Conservation (phyloP, 2,113 vertebrate species). For the Herpailurus yagouaroundi region DNA sequence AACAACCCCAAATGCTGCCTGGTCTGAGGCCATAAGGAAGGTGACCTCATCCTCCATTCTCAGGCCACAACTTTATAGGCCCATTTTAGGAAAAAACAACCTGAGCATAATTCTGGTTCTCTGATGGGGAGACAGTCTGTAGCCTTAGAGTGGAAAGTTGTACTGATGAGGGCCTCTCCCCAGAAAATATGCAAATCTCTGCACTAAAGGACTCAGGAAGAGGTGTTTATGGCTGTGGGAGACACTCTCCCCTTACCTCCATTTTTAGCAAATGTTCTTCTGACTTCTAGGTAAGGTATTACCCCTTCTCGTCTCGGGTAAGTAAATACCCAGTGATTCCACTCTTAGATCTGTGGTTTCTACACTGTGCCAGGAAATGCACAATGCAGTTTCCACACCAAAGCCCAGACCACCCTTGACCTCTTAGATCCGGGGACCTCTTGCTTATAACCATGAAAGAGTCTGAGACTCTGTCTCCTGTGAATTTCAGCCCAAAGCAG, state of each 20-base stretch:
- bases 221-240: not conserved
- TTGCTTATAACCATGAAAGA: not conserved
- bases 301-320: not conserved
- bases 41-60: not conserved
- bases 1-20: not conserved
- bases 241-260: not conserved
- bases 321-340: not conserved
- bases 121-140: not conserved
- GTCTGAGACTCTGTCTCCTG: not conserved
- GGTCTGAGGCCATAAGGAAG: not conserved
- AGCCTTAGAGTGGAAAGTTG: not conserved
- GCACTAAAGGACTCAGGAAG: not conserved
- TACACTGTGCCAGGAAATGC: not conserved
- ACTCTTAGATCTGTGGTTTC: not conserved
- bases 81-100: not conserved
- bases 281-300: not conserved
- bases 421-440: not conserved
- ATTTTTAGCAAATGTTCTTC: not conserved
- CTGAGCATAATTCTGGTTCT: not conserved
- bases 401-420: not conserved
- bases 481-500: not conserved
- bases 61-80: not conserved
- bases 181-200: slow-evolving; percentile 11
- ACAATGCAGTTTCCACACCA: not conserved
- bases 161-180: not conserved